These are phyloP conservation scores for Grapholita molesta DNA, from an alignment of 1,140 invertebrate species.

Conservation along the genomic window DNA sequence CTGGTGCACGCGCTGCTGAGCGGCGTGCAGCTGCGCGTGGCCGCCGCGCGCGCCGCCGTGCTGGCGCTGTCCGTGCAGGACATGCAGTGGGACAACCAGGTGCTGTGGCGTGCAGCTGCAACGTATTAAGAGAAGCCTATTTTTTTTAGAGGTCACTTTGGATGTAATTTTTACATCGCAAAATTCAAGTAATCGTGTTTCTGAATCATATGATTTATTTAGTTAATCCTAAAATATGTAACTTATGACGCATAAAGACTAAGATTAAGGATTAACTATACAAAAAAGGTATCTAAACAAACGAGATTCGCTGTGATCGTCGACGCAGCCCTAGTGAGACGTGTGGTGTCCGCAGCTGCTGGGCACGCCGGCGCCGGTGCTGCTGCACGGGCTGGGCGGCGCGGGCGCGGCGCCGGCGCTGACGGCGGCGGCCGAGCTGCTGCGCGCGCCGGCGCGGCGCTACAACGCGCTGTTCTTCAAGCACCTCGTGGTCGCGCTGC, in stretches of 20 bases:
- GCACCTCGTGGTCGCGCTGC: conserved; percentile 89
- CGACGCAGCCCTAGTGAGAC: conserved; percentile 83
- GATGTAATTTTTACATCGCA: no score
- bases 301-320: no score
- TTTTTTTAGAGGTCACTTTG: no score
- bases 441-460: conserved; percentile 77
- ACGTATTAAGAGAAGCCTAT: no score
- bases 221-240: no score
- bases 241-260: no score
- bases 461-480: conserved; percentile 79
- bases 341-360: conserved; percentile 88
- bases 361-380: conserved; percentile 58
- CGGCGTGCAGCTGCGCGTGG: conserved; percentile 83
- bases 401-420: conserved; percentile 83
- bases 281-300: no score
- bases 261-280: no score
- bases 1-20: conserved; percentile 87
- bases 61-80: conserved; percentile 83
- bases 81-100: conserved; percentile 80
- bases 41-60: conserved; percentile 80
- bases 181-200: no score
- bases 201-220: no score
- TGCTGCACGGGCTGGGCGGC: conserved; percentile 65
- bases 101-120: no score
- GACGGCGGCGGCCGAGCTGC: conserved; percentile 82